These are phyloP conservation scores for Parthenolecanium corni DNA, from an alignment of 2,888 invertebrate species.

Conservation along the genomic window DNA sequence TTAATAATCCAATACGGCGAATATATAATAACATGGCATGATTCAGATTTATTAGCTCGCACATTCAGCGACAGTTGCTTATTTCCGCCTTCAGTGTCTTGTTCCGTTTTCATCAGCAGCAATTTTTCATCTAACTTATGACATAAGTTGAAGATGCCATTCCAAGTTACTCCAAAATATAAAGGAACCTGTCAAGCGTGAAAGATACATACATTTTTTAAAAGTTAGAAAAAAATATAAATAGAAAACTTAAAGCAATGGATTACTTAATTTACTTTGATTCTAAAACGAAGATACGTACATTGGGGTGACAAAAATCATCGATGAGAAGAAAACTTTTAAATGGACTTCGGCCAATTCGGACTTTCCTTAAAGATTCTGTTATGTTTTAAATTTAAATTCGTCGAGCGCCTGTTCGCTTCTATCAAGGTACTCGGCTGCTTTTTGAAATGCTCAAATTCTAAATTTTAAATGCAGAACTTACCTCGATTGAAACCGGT, in stretches of 20 bases:
- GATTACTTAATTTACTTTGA: too few relatives aligned
- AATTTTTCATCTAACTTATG: slow-evolving; percentile 44
- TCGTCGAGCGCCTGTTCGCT: too few relatives aligned
- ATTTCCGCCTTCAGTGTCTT: slow-evolving; percentile 51
- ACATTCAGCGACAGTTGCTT: slow-evolving; percentile 57
- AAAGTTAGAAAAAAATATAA: too few relatives aligned
- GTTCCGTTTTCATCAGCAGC: slow-evolving; percentile 53
- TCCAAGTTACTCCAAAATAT: slow-evolving; percentile 59
- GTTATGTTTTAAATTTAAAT: too few relatives aligned
- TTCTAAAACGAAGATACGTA: too few relatives aligned
- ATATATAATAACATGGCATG: slow-evolving; percentile 56
- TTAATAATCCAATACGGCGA: slow-evolving; percentile 84
- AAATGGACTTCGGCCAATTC: too few relatives aligned
- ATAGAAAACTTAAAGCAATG: too few relatives aligned
- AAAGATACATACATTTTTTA: background rate
- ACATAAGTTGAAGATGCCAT: slow-evolving; percentile 54
- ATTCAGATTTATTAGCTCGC: slow-evolving; percentile 50
- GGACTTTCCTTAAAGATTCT: too few relatives aligned
- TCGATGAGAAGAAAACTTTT: too few relatives aligned
- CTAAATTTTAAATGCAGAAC: background rate
- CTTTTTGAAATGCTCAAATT: background rate
- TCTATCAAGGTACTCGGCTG: too few relatives aligned
- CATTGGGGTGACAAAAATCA: too few relatives aligned
- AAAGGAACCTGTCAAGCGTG: slow-evolving; percentile 42
- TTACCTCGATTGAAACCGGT: slow-evolving; percentile 40